Evolutionary conservation across 53 echinoderm and acorn worm species (phyloP), one percentile per base, ranked within the genome.

Genomic region (Temnopleurus reevesii): DNA sequence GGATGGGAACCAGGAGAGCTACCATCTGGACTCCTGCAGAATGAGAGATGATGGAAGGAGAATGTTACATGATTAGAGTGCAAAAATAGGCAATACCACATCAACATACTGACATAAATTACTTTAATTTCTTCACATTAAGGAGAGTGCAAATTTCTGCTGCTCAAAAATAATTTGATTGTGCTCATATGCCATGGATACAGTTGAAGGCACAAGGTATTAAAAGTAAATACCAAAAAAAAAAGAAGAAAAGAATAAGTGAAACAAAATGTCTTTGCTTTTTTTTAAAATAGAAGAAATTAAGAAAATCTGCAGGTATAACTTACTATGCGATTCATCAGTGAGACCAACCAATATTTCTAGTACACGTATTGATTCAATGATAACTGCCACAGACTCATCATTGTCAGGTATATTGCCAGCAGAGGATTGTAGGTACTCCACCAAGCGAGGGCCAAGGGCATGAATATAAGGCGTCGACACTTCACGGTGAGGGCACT

Each of bases 391-490:
- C 8, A 96, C 95, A 45, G 94, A 93, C 19, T 94, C 92, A 45
- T 94, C 91, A 41, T 93, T 94, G 34, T 96, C 91, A 1, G 94
- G 95, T 80, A 86, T 92, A 86, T 93, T 94, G 45, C 93, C 83
- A 24, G 93, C 94, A 5, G 93, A 53, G 2, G 94, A 86, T 44
- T 99, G 94, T 25, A 96, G 90, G 54, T 96, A 95, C 64, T 98
- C 99, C 46, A 98, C 99, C 18, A 98, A 81, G 47, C 90, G 81
- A 10, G 99, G 99, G 26, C 99, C 99, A 0, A 98, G 81, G 47
- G 96, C 94, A 35, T 98, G 99, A 76, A 98, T 98, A 93, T 90
- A 98, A 5, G 99, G 99, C 4, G 99, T 96, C 2, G 96, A 92
- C 28, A 96, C 92, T 47, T 98, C 99, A 33, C 91, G 89, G 65